Evolutionary conservation across 2,797 vertebrate genomes (phyloP).

Genomic region (Betta splendens): DNA sequence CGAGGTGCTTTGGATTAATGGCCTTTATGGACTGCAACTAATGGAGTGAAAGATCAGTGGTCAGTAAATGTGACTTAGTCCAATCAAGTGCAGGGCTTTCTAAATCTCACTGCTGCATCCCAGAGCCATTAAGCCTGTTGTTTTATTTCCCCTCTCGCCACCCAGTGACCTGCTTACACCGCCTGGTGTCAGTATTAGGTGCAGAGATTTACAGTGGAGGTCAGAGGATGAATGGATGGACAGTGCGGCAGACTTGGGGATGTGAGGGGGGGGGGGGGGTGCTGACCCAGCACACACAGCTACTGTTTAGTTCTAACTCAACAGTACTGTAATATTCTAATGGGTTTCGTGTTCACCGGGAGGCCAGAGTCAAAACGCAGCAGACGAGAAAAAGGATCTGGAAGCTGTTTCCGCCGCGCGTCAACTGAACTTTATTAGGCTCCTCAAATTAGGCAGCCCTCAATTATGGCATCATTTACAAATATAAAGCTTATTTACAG

Average conservation of each 20-base stretch:
- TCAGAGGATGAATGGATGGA: conserved; percentile 47
- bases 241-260: conserved; percentile 20
- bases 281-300: too few relatives aligned
- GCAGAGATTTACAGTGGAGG: conserved; percentile 55
- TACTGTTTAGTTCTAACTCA: conserved; percentile 48
- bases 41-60: conserved; percentile 68
- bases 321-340: conserved; percentile 33
- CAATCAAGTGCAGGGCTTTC: conserved; percentile 64
- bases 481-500: conserved; percentile 54
- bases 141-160: conserved; percentile 49
- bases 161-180: conserved; percentile 53
- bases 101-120: conserved; percentile 48
- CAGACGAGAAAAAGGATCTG: conserved; percentile 13
- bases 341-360: conserved; percentile 36
- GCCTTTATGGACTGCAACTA: conserved; percentile 68
- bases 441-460: conserved; percentile 43
- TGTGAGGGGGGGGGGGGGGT: neutral
- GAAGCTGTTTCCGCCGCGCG: conserved; percentile 5
- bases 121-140: conserved; percentile 56
- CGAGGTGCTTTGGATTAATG: conserved; percentile 55
- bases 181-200: conserved; percentile 74
- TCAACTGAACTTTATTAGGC: conserved; percentile 23
- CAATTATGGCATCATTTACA: conserved; percentile 51
- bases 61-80: conserved; percentile 72
- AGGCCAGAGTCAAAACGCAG: conserved; percentile 28